Evolutionary conservation across 2,888 invertebrate species (phyloP), one percentile per base, ranked within the genome.

Genomic region (Melipona beecheii): DNA sequence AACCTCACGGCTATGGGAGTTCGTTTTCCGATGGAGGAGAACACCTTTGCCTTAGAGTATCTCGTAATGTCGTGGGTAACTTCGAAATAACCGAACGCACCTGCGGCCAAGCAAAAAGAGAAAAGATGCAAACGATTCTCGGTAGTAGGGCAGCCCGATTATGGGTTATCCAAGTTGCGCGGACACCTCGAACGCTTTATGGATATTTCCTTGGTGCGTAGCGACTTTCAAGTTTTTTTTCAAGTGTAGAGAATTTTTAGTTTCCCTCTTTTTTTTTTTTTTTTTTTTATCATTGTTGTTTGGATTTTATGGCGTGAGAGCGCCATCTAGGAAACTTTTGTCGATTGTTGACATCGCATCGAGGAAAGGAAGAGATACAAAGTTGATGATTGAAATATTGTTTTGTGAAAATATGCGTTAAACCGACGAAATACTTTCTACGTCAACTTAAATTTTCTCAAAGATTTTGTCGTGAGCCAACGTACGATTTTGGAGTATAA

Each of bases 51-150:
- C 62, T 97, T 97, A 86, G 95, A 95, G 93, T 98, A 98, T 92
- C 97, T 96, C 31, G 96, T 96, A 84, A 98, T 98, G 92, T 98
- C 98, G 92, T 98, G 97, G 4, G 98, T 98, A 21, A 98, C 97
- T 95, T 98, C 97, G 92, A 98, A 98, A 92, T 97, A 97, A 2
- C 97, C 98, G 94, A 98, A 98, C 2, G 98, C 98, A 49, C 98
- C 95, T 95, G 65, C 27, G 19, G n/a, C n/a, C 60, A 76, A 73
- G 15, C 52, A 36, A 72, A 52, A 66, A 43, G 4, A 19, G 54
- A 81, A 65, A 64, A 31, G n/a, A 19, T 54, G 74, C 56, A 62
- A 21, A 65, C 6, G 21, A n/a, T 43, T 21, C 9, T 69, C 43
- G 21, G 36, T 21, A 2, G 49, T 15, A 43, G 4, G 1, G 31